Evolutionary conservation across 2,797 vertebrate genomes (phyloP), one percentile per base, ranked within the genome.

Genomic region (Echeneis naucrates): DNA sequence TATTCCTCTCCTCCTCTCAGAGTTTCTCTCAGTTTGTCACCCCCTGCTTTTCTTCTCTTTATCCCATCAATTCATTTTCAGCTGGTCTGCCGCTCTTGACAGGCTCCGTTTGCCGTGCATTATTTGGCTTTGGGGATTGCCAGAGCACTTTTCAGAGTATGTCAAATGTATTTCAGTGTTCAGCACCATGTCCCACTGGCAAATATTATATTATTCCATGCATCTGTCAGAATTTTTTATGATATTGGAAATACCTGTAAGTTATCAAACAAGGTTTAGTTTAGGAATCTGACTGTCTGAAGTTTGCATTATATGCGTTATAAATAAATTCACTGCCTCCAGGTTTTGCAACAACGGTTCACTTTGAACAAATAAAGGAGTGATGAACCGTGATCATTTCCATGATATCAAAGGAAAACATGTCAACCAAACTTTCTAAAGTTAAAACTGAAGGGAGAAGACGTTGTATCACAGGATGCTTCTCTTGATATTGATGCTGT

Each of bases 11-110:
- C 44, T 45, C 10, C 17, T 42, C 45, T 40, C 5, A 47, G 27
- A 44, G 5, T 80, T n/a, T 57, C 40, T 66, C 40, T 63, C 33
- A 21, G 14, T 47, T 24, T 33, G 21, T 62, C 6, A 51, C 68
- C 51, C 37, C 11, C 37, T 63, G 33, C 38, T 57, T 74, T 56
- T 78, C 75, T n/a, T n/a, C 61, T 71, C 66, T 52, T 57, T 21
- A 8, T 40, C 52, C 54, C 68, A 71, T 55, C 68, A 83, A 83
- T 88, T 88, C 75, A 65, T 69, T 86, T 72, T 82, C 76, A 82
- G 84, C 84, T 73, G 70, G 63, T 53, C 74, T 48, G 67, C 64
- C 57, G 61, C 69, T 78, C 54, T 60, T 60, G 78, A 82, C 75
- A 45, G 69, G 32, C 68, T 77, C 78, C 47, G 12, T 85, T 81